phyloP scores from a whole-genome alignment of 2,113 vertebrate species.

The Neotoma lepida region DNA sequence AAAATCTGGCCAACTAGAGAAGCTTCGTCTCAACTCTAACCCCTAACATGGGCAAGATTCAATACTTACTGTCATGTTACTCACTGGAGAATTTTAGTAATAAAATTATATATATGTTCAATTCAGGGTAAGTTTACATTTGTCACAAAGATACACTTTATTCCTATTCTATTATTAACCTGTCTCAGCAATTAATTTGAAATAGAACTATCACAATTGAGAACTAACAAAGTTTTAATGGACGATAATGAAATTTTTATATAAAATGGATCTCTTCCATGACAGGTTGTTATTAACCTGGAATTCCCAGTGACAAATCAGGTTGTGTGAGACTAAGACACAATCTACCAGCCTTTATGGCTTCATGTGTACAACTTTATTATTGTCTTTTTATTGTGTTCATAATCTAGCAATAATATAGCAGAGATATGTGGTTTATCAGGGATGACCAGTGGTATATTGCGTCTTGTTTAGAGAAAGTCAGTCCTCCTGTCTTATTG shows the following conservation, averaged over 20 bases:
- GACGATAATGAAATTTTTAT: conserved; percentile 77
- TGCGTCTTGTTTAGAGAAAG: conserved; percentile 80
- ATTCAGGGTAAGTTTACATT: conserved; percentile 79
- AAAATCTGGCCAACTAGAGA: conserved; percentile 58
- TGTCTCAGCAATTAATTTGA: conserved; percentile 71
- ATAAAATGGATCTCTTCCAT: conserved; percentile 75
- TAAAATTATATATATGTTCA: conserved; percentile 80
- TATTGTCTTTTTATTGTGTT: conserved; percentile 79
- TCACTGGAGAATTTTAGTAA: conserved; percentile 80
- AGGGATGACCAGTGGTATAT: conserved; percentile 82
- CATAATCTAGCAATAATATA: conserved; percentile 81
- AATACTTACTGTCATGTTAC: conserved; percentile 76
- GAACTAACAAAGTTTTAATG: conserved; percentile 85
- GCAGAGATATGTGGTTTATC: conserved; percentile 71
- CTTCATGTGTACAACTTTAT: conserved; percentile 74
- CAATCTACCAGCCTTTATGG: conserved; percentile 70
- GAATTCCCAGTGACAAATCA: conserved; percentile 79
- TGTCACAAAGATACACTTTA: conserved; percentile 80
- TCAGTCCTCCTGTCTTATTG: conserved; percentile 81
- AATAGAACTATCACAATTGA: conserved; percentile 79
- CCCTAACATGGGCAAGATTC: conserved; percentile 62
- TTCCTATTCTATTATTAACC: conserved; percentile 83
- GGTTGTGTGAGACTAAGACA: conserved; percentile 71
- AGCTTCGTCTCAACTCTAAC: background rate
- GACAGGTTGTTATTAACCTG: conserved; percentile 77